Evolutionary conservation across 1,140 invertebrate genomes (phyloP), one percentile per base, ranked within the genome.

Genomic region (Aphelinus atriplicis): DNA sequence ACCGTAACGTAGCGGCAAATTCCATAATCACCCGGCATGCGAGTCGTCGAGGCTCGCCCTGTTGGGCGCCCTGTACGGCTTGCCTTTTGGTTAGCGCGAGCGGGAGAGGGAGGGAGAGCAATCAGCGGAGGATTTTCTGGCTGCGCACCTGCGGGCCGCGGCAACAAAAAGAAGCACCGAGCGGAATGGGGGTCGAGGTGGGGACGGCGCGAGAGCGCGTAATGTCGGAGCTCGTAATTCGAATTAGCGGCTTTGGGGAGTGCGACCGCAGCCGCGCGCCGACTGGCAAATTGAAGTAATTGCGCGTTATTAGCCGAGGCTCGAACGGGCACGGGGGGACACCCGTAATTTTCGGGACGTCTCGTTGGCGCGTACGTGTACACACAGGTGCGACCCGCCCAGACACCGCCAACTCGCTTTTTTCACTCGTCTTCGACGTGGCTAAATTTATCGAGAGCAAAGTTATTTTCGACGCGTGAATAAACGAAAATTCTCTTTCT

Each of bases 211-310:
- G 10, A 45, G 63, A 26, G 63, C 48, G 68, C 68, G 68, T 70
- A 69, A 69, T 60, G 55, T n/a, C 67, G 67, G 50, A 60, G 67
- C 67, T 60, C 67, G 67, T 69, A 60, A 70, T 70, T 70, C 68
- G 68, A 60, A 70, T 70, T 70, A 70, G 68, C 57, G 57, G 68
- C 47, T 61, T 46, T 51, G n/a, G 55, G 26, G 66, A 68, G 55
- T 58, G 51, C 61, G 45, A 42, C 45, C 53, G 9, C 48, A 50
- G 6, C n/a, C 43, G 5, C 6, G 1, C 67, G 66, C 45, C 68
- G 68, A 70, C 68, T 70, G 47, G 47, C 66, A 76, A 77, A 80
- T 80, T 78, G 79, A 76, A 68, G 79, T 80, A 80, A 80, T 80
- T 78, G 77, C 71, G 71, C 71, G 73, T 78, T 77, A 78, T 78